Percentiles rank a stretch among this genome's conserved stretches.
Conservation (phyloP, 2,113 vertebrate genomes). For the Leiothrix lutea region DNA sequence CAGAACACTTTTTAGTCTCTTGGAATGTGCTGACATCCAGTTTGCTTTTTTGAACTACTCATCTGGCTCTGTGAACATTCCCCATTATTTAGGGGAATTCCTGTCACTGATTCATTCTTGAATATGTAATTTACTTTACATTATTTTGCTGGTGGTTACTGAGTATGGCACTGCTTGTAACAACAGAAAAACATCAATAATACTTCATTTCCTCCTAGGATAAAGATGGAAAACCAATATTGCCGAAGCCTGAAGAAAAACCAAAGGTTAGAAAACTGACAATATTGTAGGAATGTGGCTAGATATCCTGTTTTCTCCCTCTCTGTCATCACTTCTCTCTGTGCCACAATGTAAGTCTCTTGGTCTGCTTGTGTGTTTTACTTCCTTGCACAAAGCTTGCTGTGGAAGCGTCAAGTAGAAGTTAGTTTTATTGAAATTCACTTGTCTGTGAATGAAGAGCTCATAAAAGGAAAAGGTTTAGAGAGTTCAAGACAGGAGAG, state of each 20-base stretch:
- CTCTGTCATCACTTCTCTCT: neutral
- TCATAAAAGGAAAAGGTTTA: neutral
- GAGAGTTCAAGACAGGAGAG: too few species aligned
- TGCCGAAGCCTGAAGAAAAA: slow-evolving; percentile 68
- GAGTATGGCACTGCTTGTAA: neutral
- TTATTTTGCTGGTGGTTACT: neutral
- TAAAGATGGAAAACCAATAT: slow-evolving; percentile 70
- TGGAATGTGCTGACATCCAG: neutral
- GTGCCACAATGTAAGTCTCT: neutral
- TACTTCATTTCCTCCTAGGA: slow-evolving; percentile 59
- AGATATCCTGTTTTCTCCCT: neutral
- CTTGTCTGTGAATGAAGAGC: neutral
- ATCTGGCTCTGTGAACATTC: neutral
- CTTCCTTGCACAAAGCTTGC: neutral
- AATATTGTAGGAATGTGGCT: neutral
- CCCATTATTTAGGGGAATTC: neutral
- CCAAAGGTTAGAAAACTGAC: slow-evolving; percentile 67
- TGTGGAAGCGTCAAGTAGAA: neutral
- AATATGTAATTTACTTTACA: neutral
- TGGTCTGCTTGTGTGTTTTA: neutral
- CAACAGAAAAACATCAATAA: neutral
- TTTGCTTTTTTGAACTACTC: neutral
- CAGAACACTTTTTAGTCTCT: neutral
- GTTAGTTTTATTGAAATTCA: neutral
- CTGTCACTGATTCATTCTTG: neutral